Percentiles rank a stretch among this genome's conserved stretches.
phyloP scores from a whole-genome alignment of 2,888 invertebrate species.

The Ischnura elegans region DNA sequence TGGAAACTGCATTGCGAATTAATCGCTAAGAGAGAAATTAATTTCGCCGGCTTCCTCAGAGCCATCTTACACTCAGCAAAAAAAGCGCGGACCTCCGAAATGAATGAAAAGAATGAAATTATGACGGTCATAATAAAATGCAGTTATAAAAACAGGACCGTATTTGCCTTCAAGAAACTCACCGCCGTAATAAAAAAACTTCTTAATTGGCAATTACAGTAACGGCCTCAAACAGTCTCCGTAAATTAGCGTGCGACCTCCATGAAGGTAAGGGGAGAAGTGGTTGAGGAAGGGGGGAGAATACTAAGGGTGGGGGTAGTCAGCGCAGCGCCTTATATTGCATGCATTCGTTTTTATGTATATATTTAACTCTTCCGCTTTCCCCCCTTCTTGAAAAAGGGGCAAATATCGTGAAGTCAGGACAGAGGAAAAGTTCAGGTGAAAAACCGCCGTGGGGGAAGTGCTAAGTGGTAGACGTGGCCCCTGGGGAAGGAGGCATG shows the following conservation, averaged over 20 bases:
- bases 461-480: background rate
- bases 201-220: slow-evolving; percentile 56
- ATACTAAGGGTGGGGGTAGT: background rate
- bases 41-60: background rate
- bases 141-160: slow-evolving; percentile 37
- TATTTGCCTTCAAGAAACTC: slow-evolving; percentile 37
- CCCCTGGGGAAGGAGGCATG: background rate
- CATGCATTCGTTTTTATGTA: no score
- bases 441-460: slow-evolving; percentile 51
- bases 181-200: slow-evolving; percentile 52
- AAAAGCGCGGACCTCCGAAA: background rate
- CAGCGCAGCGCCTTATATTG: background rate
- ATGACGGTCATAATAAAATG: slow-evolving; percentile 11
- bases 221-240: slow-evolving; percentile 52
- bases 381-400: slow-evolving; percentile 28
- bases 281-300: background rate
- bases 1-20: background rate
- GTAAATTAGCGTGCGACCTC: slow-evolving; percentile 49
- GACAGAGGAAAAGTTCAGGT: slow-evolving; percentile 58
- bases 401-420: slow-evolving; percentile 45
- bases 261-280: background rate
- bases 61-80: background rate
- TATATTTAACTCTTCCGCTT: background rate
- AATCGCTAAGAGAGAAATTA: background rate
- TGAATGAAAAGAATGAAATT: background rate